Evolutionary conservation across 2,113 vertebrate species (phyloP).

Genomic region (Carassius auratus): DNA sequence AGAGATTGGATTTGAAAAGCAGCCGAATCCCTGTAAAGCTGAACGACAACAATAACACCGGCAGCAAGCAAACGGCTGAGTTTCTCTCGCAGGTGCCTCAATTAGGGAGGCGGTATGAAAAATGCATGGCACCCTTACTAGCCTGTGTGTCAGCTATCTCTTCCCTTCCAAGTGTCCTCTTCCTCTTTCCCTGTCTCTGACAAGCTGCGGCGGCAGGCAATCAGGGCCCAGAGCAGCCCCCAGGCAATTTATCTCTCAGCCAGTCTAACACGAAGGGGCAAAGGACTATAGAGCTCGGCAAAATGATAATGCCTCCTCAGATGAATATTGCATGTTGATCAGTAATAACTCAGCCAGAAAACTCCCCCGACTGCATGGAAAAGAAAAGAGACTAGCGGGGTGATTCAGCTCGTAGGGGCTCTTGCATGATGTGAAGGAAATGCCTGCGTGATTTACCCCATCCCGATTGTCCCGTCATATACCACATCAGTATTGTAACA

Average conservation of each 20-base stretch:
- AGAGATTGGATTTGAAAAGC: not conserved
- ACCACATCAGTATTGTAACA: not conserved
- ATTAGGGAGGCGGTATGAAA: constrained; percentile 68
- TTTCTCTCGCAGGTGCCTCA: constrained; percentile 57
- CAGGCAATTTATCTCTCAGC: constrained; percentile 57
- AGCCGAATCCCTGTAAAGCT: not conserved
- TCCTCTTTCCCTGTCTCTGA: constrained; percentile 52
- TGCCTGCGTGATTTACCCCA: not conserved
- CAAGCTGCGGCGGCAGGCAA: constrained; percentile 48
- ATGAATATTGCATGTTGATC: constrained; percentile 60
- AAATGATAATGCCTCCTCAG: constrained; percentile 41
- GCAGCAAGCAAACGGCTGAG: not conserved
- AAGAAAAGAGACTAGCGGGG: not conserved
- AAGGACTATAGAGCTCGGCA: constrained; percentile 12
- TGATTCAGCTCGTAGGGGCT: not conserved
- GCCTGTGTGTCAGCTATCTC: constrained; percentile 46
- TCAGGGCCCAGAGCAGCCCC: constrained; percentile 62
- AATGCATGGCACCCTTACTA: constrained; percentile 59
- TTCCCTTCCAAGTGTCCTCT: constrained; percentile 44
- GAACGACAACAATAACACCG: not conserved
- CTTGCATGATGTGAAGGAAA: not conserved
- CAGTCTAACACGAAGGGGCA: constrained; percentile 38
- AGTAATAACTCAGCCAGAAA: constrained; percentile 40
- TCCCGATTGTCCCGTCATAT: not conserved
- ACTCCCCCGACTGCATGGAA: constrained; percentile 35